These are phyloP conservation scores for Myotis davidii DNA, from an alignment of 2,113 vertebrate species.

Conservation along the genomic window DNA sequence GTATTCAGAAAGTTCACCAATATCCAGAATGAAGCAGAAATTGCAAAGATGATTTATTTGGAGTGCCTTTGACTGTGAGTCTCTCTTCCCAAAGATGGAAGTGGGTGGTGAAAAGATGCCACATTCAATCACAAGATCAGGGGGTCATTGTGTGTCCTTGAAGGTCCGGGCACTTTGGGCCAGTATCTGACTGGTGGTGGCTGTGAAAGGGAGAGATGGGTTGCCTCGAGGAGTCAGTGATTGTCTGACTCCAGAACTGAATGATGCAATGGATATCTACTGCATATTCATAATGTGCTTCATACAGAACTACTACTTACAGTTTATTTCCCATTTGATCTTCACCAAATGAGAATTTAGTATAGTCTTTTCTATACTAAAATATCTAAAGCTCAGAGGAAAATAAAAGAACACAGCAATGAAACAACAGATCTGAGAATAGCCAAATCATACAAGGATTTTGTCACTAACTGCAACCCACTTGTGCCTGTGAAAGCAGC, in stretches of 20 bases:
- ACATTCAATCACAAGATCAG: no score
- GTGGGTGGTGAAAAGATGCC: fast-evolving
- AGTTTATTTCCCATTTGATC: background rate
- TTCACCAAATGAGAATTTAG: background rate
- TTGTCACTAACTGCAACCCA: background rate
- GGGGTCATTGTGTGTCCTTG: background rate
- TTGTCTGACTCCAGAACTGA: background rate
- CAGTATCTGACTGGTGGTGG: fast-evolving
- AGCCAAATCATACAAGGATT: background rate
- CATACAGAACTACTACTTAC: fast-evolving
- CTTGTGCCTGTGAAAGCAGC: background rate
- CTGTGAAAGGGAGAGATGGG: background rate
- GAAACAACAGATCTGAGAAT: background rate
- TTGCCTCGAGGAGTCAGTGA: background rate
- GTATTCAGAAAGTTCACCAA: background rate
- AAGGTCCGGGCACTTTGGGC: background rate
- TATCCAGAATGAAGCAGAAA: background rate
- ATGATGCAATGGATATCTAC: background rate
- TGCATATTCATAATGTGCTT: background rate
- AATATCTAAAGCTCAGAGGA: background rate
- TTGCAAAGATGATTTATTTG: background rate
- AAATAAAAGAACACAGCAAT: background rate
- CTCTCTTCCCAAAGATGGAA: background rate
- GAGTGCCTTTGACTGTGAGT: background rate
- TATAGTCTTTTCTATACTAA: background rate